These are phyloP conservation scores for Brienomyrus longianalis DNA, from an alignment of 2,113 vertebrate species.

Conservation along the genomic window DNA sequence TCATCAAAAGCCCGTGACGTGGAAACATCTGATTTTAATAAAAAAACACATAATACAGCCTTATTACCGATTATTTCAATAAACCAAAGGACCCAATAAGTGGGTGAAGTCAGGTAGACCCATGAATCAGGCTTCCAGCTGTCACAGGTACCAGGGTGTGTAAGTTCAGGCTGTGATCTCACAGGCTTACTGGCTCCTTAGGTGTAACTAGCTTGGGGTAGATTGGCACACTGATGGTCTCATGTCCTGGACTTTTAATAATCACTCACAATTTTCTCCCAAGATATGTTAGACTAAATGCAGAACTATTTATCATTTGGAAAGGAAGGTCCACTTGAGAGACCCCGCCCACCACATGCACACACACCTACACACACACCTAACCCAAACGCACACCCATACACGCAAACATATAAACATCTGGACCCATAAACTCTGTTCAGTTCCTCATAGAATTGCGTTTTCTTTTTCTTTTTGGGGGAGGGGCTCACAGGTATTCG, in stretches of 20 bases:
- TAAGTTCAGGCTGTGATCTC: not conserved
- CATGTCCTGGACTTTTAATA: not conserved
- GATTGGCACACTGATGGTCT: not conserved
- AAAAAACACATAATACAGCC: not conserved
- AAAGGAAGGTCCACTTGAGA: not conserved
- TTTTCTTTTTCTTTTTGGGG: too few species aligned
- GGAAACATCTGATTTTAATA: not conserved
- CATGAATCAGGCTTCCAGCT: not conserved
- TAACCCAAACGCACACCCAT: not conserved
- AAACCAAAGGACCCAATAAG: not conserved
- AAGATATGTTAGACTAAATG: not conserved
- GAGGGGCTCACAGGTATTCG: too few species aligned
- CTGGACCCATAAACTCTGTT: not conserved
- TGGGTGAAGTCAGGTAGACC: not conserved
- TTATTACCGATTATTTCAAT: not conserved
- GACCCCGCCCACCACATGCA: not conserved
- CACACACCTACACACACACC: not conserved
- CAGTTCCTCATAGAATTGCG: not conserved
- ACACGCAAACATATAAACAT: conserved; percentile 18
- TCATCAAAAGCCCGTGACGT: not conserved
- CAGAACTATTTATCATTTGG: not conserved
- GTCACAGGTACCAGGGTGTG: not conserved
- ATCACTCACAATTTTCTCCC: not conserved
- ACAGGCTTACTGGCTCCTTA: not conserved
- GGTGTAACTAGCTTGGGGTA: not conserved